Conservation (phyloP, 1,140 invertebrate genomes). For the Musca vetustissima region DNA sequence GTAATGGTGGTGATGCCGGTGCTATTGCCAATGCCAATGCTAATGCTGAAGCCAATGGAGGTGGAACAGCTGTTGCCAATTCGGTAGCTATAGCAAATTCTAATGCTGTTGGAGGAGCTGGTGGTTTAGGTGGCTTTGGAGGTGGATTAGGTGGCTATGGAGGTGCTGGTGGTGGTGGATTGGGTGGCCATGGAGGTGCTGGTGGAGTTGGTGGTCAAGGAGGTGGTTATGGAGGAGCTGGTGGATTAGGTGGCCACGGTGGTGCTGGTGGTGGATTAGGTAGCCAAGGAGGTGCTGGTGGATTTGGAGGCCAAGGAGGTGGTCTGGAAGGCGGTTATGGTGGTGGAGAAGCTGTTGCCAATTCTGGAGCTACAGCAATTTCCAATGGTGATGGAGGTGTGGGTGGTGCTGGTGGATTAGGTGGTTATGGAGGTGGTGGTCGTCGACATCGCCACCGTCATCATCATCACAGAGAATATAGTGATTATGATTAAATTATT, state of each 20-base stretch:
- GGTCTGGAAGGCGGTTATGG: too few relatives aligned
- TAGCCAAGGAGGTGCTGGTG: too few relatives aligned
- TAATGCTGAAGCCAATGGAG: background rate
- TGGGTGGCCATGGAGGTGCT: background rate
- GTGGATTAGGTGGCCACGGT: background rate
- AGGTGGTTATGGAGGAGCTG: background rate
- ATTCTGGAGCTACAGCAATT: too few relatives aligned
- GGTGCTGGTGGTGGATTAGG: too few relatives aligned
- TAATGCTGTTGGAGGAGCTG: background rate
- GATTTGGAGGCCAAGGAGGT: too few relatives aligned
- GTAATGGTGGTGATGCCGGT: background rate
- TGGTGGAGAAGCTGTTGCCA: too few relatives aligned
- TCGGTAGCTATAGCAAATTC: background rate
- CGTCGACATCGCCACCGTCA: slow-evolving; percentile 4
- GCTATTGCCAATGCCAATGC: background rate
- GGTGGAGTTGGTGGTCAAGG: background rate
- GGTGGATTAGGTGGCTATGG: background rate
- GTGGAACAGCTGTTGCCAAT: background rate
- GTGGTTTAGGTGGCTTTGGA: background rate
- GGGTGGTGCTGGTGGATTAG: too few relatives aligned
- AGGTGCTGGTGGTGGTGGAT: background rate
- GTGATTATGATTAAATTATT: too few relatives aligned
- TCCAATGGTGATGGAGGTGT: too few relatives aligned
- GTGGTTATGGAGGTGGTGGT: too few relatives aligned
- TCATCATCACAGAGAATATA: background rate